Base-by-base conservation (phyloP, 2,888 invertebrate genomes). In the Xestia rhomboidea region DNA sequence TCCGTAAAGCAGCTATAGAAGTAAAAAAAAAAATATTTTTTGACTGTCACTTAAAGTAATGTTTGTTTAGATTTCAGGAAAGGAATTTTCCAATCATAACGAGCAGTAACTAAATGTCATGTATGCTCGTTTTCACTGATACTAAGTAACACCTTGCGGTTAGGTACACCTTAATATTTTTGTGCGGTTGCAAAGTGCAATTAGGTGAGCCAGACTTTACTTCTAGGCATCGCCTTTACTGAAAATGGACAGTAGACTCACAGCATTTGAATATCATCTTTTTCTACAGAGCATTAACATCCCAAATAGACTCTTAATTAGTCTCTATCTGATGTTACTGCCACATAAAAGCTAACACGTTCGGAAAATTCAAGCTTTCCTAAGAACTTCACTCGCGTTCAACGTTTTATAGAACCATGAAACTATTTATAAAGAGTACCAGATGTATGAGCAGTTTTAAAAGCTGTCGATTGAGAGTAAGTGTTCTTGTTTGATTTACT, bases 391-490 rank as follows among this genome's bases (percentile, higher is more conserved):
- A 24, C 27, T 10, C 27, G 8, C 15, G 41, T 44, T 63, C 46
- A 78, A 68, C 15, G 6, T 62, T 83, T 77, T 68, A 83, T 57
- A 5, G 49, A 57, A 63, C 68, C 2, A 81, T 68, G 21, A 78
- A 79, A 66, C 76, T 79, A 79, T 79, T 82, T 64, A 51, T 83
- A 79, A 38, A 38, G 38, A 71, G 51, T 30, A 66, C 63, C 84
- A 82, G 73, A 82, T 73, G 67, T 70, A 73, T 70, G 21, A 44
- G 44, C 30, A 21, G 41, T 21, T 60, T 71, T 51, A 54, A 38
- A 72, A 81, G n/a, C 21, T 73, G 41, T 34, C 15, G 60, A 69
- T 80, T 54, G 21, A 18, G 21, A 68, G 57, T 64, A 79, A 54
- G 62, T 67, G 62, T 10, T 81, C 30, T n/a, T 10, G 15, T 70